These are phyloP conservation scores for Porites australiensis DNA, from an alignment of 64 coral and sea anemone species.

Conservation along the genomic window DNA sequence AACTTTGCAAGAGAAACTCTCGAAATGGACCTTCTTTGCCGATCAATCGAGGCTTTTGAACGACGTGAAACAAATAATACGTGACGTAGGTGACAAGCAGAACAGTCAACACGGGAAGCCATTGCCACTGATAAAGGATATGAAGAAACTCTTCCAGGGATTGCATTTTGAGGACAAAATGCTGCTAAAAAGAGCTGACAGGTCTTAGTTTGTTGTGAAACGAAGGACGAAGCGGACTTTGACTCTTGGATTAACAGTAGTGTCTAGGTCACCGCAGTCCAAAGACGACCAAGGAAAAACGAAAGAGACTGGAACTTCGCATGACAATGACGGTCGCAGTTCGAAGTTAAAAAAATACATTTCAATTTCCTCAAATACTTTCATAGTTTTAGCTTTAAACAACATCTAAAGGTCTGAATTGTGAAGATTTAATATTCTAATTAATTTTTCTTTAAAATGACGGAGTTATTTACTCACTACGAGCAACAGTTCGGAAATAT, in stretches of 20 bases:
- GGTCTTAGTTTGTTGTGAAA: no score
- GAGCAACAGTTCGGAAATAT: constrained; percentile 95
- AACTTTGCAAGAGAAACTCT: constrained; percentile 79
- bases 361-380: background rate
- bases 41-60: constrained; percentile 81
- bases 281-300: background rate
- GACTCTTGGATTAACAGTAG: background rate
- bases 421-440: background rate
- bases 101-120: constrained; percentile 73
- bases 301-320: background rate
- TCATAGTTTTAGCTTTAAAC: background rate
- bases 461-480: constrained; percentile 92
- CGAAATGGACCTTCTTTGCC: constrained; percentile 89
- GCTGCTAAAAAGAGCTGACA: background rate
- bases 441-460: constrained; percentile 65
- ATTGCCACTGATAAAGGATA: constrained; percentile 88
- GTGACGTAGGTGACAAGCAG: constrained; percentile 66
- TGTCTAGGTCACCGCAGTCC: background rate
- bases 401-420: background rate
- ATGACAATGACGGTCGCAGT: background rate
- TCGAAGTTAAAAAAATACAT: background rate
- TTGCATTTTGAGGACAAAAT: constrained; percentile 11
- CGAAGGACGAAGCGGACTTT: background rate
- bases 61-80: constrained; percentile 90
- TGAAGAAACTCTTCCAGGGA: constrained; percentile 53